These are phyloP conservation scores for Cygnus atratus DNA, from an alignment of 2,113 vertebrate genomes.

Conservation along the genomic window DNA sequence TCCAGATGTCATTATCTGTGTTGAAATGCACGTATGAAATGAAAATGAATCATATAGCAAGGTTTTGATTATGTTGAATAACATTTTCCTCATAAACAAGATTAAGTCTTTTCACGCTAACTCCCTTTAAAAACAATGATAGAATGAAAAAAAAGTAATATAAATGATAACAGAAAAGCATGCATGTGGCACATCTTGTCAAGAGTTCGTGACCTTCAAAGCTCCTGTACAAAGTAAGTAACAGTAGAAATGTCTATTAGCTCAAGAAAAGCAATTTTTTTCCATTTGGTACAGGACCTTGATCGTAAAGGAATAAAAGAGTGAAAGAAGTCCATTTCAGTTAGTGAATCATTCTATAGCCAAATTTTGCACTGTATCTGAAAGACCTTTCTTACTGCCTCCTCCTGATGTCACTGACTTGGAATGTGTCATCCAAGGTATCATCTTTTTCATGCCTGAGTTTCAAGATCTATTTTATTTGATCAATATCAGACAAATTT, in stretches of 20 bases:
- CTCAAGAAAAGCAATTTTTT: neutral
- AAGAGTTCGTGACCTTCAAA: neutral
- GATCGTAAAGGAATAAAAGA: neutral
- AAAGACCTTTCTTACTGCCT: neutral
- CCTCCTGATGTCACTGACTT: neutral
- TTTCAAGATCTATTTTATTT: neutral
- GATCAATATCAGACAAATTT: neutral
- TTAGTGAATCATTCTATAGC: neutral
- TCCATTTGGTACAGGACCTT: neutral
- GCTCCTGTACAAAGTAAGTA: neutral
- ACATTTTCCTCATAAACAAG: slow-evolving; percentile 26
- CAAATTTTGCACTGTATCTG: neutral
- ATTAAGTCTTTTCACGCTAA: neutral
- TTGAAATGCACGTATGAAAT: slow-evolving; percentile 26
- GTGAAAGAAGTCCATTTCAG: neutral
- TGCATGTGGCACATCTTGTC: neutral
- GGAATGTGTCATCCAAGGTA: neutral
- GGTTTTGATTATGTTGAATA: slow-evolving; percentile 43
- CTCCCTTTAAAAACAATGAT: neutral
- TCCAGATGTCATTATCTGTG: slow-evolving; percentile 55
- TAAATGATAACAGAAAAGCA: neutral
- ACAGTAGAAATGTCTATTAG: neutral
- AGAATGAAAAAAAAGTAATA: neutral
- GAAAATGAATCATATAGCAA: slow-evolving; percentile 36
- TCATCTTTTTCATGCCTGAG: neutral